Conservation (phyloP, 2,888 invertebrate genomes). For the Machimus rusticus region DNA sequence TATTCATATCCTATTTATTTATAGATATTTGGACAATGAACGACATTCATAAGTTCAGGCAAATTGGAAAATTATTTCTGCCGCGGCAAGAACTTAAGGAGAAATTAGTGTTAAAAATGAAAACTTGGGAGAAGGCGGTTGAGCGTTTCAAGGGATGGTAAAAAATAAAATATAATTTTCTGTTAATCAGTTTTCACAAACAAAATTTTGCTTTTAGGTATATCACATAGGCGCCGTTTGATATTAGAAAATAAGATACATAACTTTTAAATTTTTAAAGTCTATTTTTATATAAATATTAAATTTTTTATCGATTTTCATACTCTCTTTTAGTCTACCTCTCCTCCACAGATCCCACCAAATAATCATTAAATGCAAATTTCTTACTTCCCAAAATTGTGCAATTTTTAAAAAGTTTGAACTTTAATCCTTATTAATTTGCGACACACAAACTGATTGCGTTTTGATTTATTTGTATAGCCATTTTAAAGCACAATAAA, state of each 20-base stretch:
- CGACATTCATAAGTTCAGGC: constrained; percentile 68
- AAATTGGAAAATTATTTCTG: constrained; percentile 70
- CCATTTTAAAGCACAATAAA: too few relatives aligned
- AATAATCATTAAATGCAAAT: neutral
- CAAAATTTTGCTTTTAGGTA: neutral
- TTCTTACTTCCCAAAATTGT: too few relatives aligned
- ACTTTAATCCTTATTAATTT: too few relatives aligned
- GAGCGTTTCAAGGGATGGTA: constrained; percentile 60
- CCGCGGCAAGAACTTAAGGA: constrained; percentile 60
- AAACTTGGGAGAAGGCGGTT: constrained; percentile 56
- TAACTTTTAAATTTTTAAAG: neutral
- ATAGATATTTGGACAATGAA: constrained; percentile 77
- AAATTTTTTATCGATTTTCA: neutral
- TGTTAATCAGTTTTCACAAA: neutral
- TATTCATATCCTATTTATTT: constrained; percentile 50
- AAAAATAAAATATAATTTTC: neutral
- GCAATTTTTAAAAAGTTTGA: too few relatives aligned
- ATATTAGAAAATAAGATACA: neutral
- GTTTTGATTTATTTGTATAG: too few relatives aligned
- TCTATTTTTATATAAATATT: neutral
- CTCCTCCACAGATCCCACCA: neutral
- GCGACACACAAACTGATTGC: too few relatives aligned
- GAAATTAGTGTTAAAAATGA: constrained; percentile 52
- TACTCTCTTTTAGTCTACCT: neutral
- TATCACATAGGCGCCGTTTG: neutral